Conservation (phyloP, 2,888 invertebrate species). For the Meloe dianella region DNA sequence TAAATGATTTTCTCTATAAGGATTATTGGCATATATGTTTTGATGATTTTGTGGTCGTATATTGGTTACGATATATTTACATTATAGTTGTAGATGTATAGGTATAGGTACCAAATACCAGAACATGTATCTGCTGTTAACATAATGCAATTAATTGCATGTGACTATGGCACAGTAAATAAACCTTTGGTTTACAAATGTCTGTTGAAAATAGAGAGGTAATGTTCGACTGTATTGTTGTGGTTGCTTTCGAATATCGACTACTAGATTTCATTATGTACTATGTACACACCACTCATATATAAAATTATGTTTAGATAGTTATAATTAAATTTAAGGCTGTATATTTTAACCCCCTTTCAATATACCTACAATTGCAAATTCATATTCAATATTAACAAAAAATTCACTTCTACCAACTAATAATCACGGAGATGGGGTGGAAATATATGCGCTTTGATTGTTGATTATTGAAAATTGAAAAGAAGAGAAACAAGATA, state of each 20-base stretch:
- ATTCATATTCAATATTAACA: slow-evolving; percentile 16
- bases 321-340: slow-evolving; percentile 42
- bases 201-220: slow-evolving; percentile 48
- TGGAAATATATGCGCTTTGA: too few species aligned
- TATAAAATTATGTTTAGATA: slow-evolving; percentile 32
- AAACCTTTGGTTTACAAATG: slow-evolving; percentile 53
- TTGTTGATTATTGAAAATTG: slow-evolving; percentile 6
- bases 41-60: too few species aligned
- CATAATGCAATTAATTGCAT: slow-evolving; percentile 57
- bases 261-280: slow-evolving; percentile 33
- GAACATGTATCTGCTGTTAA: slow-evolving; percentile 51
- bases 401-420: too few species aligned
- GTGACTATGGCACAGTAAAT: slow-evolving; percentile 54
- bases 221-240: slow-evolving; percentile 47
- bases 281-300: background rate
- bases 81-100: background rate
- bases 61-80: too few species aligned
- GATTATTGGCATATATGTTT: background rate
- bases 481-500: background rate
- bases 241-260: slow-evolving; percentile 36
- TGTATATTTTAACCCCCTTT: slow-evolving; percentile 31
- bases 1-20: background rate
- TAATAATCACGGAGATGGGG: too few species aligned
- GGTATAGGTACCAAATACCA: slow-evolving; percentile 17
- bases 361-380: slow-evolving; percentile 1